These are phyloP conservation scores for Disparrhopalites patrizii DNA, from an alignment of 2,888 invertebrate species.

Conservation along the genomic window DNA sequence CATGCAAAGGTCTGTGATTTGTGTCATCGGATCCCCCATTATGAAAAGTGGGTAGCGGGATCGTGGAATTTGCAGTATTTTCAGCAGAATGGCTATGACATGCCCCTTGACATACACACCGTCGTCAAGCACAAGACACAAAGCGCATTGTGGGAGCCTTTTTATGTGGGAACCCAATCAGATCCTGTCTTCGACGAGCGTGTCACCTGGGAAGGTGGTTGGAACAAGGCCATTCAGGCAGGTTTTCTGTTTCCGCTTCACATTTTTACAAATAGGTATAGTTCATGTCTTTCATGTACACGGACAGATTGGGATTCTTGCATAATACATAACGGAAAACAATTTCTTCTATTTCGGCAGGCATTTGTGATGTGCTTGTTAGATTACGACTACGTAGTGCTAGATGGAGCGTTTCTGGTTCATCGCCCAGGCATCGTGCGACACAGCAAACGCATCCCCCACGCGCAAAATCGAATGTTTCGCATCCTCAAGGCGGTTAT, in stretches of 20 bases:
- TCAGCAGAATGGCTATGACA: background rate
- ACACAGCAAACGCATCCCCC: too few relatives aligned
- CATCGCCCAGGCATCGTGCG: too few relatives aligned
- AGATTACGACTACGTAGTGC: too few relatives aligned
- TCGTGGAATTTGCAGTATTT: too few relatives aligned
- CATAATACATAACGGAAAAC: too few relatives aligned
- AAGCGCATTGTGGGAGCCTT: slow-evolving; percentile 86
- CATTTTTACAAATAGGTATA: slow-evolving; percentile 52
- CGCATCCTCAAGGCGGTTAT: too few relatives aligned
- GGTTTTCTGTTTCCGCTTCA: slow-evolving; percentile 23
- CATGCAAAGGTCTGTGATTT: slow-evolving; percentile 84
- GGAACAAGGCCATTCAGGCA: slow-evolving; percentile 95
- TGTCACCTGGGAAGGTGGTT: slow-evolving; percentile 90
- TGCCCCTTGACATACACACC: slow-evolving; percentile 61
- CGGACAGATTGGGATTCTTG: too few relatives aligned
- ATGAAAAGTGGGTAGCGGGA: slow-evolving; percentile 60
- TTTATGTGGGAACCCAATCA: slow-evolving; percentile 83
- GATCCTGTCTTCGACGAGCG: slow-evolving; percentile 69
- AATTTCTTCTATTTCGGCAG: too few relatives aligned
- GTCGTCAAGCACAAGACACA: background rate
- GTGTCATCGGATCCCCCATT: slow-evolving; percentile 82
- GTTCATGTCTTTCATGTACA: too few relatives aligned
- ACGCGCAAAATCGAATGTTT: too few relatives aligned
- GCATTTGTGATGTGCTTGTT: too few relatives aligned
- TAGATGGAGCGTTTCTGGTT: too few relatives aligned